phyloP scores from a whole-genome alignment of 2,888 invertebrate genomes.

The Caenorhabditis sp. region DNA sequence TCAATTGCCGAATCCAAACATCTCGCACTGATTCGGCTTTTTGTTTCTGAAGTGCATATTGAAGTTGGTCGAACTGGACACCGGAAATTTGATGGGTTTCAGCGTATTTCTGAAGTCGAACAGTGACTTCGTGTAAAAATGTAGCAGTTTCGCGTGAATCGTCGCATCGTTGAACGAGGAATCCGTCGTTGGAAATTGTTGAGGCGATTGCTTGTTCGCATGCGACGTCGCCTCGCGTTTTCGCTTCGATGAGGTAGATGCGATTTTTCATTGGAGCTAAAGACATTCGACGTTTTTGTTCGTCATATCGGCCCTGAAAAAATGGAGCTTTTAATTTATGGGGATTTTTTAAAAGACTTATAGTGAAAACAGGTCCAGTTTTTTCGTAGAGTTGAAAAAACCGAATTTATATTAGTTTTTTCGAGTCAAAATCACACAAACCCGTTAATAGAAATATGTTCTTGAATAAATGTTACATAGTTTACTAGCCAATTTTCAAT shows the following conservation, averaged over 20 bases:
- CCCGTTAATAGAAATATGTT: too few relatives aligned
- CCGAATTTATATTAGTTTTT: too few relatives aligned
- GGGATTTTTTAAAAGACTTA: too few relatives aligned
- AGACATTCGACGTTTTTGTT: slow-evolving; percentile 64
- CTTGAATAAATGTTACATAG: too few relatives aligned
- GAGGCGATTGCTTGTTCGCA: slow-evolving; percentile 61
- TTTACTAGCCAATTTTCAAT: too few relatives aligned
- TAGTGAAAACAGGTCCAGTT: too few relatives aligned
- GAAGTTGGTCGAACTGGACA: slow-evolving; percentile 58
- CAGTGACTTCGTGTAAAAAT: slow-evolving; percentile 59
- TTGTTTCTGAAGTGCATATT: slow-evolving; percentile 59
- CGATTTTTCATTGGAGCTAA: slow-evolving; percentile 50
- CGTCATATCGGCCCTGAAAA: slow-evolving; percentile 59
- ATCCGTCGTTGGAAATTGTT: slow-evolving; percentile 58
- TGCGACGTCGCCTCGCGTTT: slow-evolving; percentile 27
- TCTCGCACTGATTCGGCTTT: slow-evolving; percentile 62
- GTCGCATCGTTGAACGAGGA: slow-evolving; percentile 59
- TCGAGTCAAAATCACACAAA: too few relatives aligned
- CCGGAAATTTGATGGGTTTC: slow-evolving; percentile 56
- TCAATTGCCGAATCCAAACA: slow-evolving; percentile 65
- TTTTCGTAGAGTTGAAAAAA: too few relatives aligned
- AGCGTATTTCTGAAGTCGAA: slow-evolving; percentile 28
- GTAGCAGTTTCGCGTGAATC: slow-evolving; percentile 62
- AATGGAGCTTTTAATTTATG: not conserved
- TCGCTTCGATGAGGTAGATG: slow-evolving; percentile 45